phyloP scores from a whole-genome alignment of 2,888 invertebrate genomes.

The Pyrocoelia pectoralis region DNA sequence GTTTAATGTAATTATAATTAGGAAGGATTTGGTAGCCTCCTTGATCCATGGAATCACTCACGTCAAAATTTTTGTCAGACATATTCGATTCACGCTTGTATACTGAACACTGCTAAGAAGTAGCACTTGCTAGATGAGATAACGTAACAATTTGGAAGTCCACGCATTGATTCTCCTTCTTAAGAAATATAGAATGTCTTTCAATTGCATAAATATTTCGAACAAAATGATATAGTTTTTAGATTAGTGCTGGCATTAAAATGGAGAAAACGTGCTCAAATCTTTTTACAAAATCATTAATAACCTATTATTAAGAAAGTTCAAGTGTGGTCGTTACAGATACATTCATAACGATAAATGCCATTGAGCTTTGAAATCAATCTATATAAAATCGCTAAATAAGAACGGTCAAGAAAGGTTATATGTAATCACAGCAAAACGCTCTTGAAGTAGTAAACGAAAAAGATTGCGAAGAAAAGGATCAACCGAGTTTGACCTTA shows the following conservation, averaged over 20 bases:
- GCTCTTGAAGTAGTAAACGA: slow-evolving; percentile 22
- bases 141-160: no score
- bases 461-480: slow-evolving; percentile 9
- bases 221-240: not conserved
- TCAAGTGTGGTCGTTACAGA: not conserved
- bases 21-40: no score
- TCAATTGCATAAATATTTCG: not conserved
- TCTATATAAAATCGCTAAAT: slow-evolving; percentile 1
- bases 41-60: no score
- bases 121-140: no score
- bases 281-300: not conserved
- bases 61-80: no score
- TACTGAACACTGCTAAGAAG: no score
- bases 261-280: not conserved
- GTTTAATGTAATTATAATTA: no score
- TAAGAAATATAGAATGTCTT: no score
- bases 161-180: no score
- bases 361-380: not conserved
- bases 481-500: slow-evolving; percentile 27
- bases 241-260: not conserved
- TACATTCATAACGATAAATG: slow-evolving; percentile 9
- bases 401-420: slow-evolving; percentile 13
- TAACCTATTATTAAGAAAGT: slow-evolving; percentile 1
- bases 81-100: no score
- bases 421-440: slow-evolving; percentile 19